These are phyloP conservation scores for Xiphias gladius DNA, from an alignment of 2,113 vertebrate species.

Conservation along the genomic window DNA sequence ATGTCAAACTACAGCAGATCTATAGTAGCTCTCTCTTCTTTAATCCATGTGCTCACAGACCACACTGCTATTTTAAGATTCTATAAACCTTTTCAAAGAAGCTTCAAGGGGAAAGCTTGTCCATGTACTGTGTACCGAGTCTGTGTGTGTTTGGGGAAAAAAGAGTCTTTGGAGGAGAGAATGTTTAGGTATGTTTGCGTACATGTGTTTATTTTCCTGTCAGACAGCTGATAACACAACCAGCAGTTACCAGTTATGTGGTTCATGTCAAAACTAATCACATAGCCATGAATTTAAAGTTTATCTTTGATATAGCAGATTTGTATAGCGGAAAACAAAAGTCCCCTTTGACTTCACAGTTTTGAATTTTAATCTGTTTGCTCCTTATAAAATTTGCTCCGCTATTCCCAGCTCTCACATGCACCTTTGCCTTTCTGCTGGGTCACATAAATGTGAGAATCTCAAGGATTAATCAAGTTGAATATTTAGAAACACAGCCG, in stretches of 20 bases:
- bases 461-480: constrained; percentile 41
- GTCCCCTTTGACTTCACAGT: constrained; percentile 1
- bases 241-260: neutral
- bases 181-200: constrained; percentile 24
- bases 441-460: constrained; percentile 14
- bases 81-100: constrained; percentile 80
- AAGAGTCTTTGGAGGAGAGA: neutral
- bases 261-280: constrained; percentile 6
- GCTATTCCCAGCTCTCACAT: constrained; percentile 10
- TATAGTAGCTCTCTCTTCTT: constrained; percentile 74
- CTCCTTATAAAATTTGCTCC: neutral
- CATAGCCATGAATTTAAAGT: constrained; percentile 15
- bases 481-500: constrained; percentile 53
- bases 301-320: constrained; percentile 8
- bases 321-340: constrained; percentile 25
- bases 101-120: constrained; percentile 71
- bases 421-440: constrained; percentile 20
- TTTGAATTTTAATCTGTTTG: constrained; percentile 22
- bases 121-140: constrained; percentile 46
- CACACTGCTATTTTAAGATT: constrained; percentile 82
- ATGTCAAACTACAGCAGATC: constrained; percentile 73
- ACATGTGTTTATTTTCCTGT: constrained; percentile 42
- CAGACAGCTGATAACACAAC: constrained; percentile 26
- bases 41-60: constrained; percentile 75
- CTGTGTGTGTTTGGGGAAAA: constrained; percentile 29